Base-by-base conservation (phyloP, 1,140 invertebrate genomes). In the Agrilus planipennis region DNA sequence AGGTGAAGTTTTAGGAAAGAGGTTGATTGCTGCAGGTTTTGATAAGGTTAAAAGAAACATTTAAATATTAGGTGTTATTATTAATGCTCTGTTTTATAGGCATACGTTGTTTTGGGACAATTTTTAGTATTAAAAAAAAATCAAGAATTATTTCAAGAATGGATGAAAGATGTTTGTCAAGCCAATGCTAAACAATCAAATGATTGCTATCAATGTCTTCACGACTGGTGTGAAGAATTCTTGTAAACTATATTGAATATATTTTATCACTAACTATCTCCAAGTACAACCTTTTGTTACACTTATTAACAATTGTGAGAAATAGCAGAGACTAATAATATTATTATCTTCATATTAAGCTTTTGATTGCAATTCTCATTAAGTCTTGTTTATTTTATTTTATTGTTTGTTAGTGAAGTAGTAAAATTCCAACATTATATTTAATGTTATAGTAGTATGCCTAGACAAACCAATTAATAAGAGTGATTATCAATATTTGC, bases 41-140 rank as follows among this genome's bases (percentile, higher is more conserved):
- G 89, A 91, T 62, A 92, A 87, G 71, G 89, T 90, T 65, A 53
- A 12, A 9, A 5, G 5, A 25, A 7, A 91, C n/a, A n/a, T n/a
- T n/a, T n/a, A n/a, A n/a, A n/a, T n/a, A n/a, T 25, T 25, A 25
- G n/a, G 9, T 31, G n/a, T 17, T 3, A 16, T 20, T 34, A n/a
- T 14, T 4, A 17, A 18, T 7, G n/a, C 3, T n/a, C 15, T 54
- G 58, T 51, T 32, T 75, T 82, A 46, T 70, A 98, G 91, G 95
- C 95, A 1, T 97, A 91, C 66, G 87, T 94, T 10, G 88, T 99
- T 0, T 68, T 99, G n/a, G 95, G 95, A 0, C 94, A 99, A 63
- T 99, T 85, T 68, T 69, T 99, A 42, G 76, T 99, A 2, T 61
- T 99, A 40, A 95, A 96, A 62, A 99, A 97, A 62, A 83, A 96